Conservation (phyloP, 1,140 invertebrate species). For the Phthorimaea operculella region DNA sequence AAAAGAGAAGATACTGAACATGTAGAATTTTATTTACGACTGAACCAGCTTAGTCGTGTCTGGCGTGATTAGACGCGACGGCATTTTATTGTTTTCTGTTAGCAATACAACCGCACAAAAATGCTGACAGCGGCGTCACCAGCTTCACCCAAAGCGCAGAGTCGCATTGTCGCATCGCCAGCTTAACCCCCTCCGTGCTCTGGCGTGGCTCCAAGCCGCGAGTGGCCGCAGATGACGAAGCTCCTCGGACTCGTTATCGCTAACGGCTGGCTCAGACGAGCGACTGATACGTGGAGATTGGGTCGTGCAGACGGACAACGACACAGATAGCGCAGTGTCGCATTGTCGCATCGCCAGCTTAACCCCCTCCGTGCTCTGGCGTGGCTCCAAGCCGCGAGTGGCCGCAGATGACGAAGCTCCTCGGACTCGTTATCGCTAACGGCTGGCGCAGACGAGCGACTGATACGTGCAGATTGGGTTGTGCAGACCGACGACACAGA, state of each 20-base stretch:
- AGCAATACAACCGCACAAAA: too few relatives aligned
- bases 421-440: constrained; percentile 35
- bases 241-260: constrained; percentile 37
- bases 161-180: constrained; percentile 18
- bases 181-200: constrained; percentile 31
- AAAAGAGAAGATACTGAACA: too few relatives aligned
- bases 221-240: constrained; percentile 50
- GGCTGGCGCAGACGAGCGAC: constrained; percentile 10
- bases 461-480: background rate
- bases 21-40: too few relatives aligned
- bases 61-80: too few relatives aligned
- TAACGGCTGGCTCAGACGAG: constrained; percentile 10
- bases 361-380: constrained; percentile 40
- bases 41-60: too few relatives aligned
- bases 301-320: too few relatives aligned
- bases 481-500: background rate
- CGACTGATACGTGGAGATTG: background rate
- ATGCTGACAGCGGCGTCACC: too few relatives aligned
- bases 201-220: constrained; percentile 50
- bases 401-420: constrained; percentile 47
- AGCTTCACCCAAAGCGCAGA: background rate
- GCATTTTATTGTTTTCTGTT: too few relatives aligned
- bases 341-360: constrained; percentile 21
- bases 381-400: constrained; percentile 46
- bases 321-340: constrained; percentile 11